Evolutionary conservation across 2,888 invertebrate genomes (phyloP), one percentile per base, ranked within the genome.

Genomic region (Biston betularia): DNA sequence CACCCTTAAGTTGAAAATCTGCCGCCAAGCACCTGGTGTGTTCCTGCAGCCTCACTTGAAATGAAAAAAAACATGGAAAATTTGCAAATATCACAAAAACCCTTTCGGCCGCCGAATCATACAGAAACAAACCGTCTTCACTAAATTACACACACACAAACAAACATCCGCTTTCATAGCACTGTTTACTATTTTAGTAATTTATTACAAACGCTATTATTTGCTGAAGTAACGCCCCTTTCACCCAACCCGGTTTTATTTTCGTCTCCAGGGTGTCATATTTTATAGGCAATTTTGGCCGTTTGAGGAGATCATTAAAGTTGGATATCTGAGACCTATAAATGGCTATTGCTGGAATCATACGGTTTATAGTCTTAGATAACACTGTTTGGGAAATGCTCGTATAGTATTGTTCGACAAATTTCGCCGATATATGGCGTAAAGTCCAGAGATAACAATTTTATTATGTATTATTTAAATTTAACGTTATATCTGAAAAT

Each of bases 281-380:
- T 78, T 79, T 79, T 77, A 79, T 76, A 69, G 74, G 76, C 76
- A 73, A 75, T 79, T 77, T 69, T 66, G 71, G 58, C 50, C 65
- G 69, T 78, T 79, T 73, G 75, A 76, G 68, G 69, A 35, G 64
- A 70, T 65, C 73, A 74, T 79, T 78, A 79, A 73, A 75, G 72
- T 70, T 73, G 65, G 73, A 72, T 77, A 75, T 71, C 71, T 69
- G 65, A 73, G 69, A 64, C 58, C 64, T 73, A 63, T 63, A 58
- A 63, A 68, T 64, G 57, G 53, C 44, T 49, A 63, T 58, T 63
- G 44, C 50, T 10, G 24, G 59, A 63, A 63, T 63, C 55, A 63
- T 68, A 63, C 35, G 62, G 62, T 66, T 66, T 66, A 66, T 62
- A 52, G 66, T 53, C 48, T 49, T 33, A 34, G 61, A 65, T 65